Evolutionary conservation across 2,888 invertebrate species (phyloP).

Genomic region (Drosophila anomalata): DNA sequence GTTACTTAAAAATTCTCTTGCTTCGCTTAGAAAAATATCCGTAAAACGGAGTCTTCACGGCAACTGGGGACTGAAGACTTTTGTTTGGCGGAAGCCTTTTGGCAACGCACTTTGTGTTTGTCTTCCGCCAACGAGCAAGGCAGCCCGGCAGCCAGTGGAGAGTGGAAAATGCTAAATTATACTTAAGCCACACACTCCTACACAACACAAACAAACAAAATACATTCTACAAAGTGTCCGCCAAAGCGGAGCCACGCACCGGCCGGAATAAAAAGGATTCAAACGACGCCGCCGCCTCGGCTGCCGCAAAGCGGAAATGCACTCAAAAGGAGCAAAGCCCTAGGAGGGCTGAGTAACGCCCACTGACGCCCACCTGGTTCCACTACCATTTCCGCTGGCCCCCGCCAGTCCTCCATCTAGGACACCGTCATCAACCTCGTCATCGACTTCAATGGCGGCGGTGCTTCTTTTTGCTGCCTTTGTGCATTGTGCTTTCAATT

Average conservation of each 20-base stretch:
- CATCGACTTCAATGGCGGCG: slow-evolving; percentile 66
- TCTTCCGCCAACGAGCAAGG: slow-evolving; percentile 27
- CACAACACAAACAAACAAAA: slow-evolving; percentile 41
- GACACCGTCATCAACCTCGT: slow-evolving; percentile 31
- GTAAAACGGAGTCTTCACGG: slow-evolving; percentile 12
- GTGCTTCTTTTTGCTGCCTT: slow-evolving; percentile 59
- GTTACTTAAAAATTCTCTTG: slow-evolving; percentile 41
- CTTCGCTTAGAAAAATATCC: slow-evolving; percentile 2
- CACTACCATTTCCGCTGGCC: slow-evolving; percentile 13
- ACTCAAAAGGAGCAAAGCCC: slow-evolving; percentile 56
- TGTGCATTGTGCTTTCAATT: slow-evolving; percentile 68
- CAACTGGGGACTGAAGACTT: slow-evolving; percentile 36
- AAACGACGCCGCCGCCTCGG: slow-evolving; percentile 44
- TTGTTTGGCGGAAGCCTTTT: slow-evolving; percentile 53
- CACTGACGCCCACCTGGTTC: slow-evolving; percentile 10
- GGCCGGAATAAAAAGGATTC: slow-evolving; percentile 37
- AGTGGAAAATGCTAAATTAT: slow-evolving; percentile 73
- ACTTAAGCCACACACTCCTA: slow-evolving; percentile 49
- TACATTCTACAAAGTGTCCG: slow-evolving; percentile 66
- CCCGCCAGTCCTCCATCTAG: slow-evolving; percentile 6
- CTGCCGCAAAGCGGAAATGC: slow-evolving; percentile 59
- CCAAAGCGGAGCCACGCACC: slow-evolving; percentile 49
- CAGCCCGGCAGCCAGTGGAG: slow-evolving; percentile 30
- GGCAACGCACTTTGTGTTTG: slow-evolving; percentile 69
- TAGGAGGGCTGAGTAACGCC: slow-evolving; percentile 21